A percentile compares a stretch with the other conserved stretches of the same genome.
Evolutionary conservation across 1,140 invertebrate species (phyloP).

Genomic region (Thrips palmi): DNA sequence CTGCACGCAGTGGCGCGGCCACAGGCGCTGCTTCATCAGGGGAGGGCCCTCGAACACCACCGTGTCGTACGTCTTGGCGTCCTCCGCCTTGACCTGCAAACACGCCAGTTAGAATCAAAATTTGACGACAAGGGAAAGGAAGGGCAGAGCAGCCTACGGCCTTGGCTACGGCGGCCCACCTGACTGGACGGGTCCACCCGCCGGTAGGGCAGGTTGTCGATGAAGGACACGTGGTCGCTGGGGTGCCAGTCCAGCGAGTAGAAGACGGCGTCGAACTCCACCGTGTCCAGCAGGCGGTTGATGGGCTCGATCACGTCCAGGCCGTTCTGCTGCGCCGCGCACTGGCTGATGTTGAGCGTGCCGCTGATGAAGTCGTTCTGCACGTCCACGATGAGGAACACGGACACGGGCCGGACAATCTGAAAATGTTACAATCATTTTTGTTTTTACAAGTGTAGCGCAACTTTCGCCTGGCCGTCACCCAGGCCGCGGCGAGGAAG

Average conservation of each 20-base stretch:
- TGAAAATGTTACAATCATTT: conserved; percentile 27
- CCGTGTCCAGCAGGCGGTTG: conserved; percentile 68
- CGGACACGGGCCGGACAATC: conserved; percentile 72
- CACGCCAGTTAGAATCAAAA: too few relatives aligned
- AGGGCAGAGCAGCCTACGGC: too few relatives aligned
- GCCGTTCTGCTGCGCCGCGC: conserved; percentile 80
- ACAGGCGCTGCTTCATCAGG: conserved; percentile 66
- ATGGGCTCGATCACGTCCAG: conserved; percentile 79
- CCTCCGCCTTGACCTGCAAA: conserved; percentile 29
- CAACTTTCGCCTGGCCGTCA: too few relatives aligned
- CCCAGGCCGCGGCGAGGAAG: too few relatives aligned
- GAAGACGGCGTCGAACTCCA: conserved; percentile 80
- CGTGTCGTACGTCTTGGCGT: conserved; percentile 70
- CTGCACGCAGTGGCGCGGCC: conserved; percentile 92
- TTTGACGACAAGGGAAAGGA: too few relatives aligned
- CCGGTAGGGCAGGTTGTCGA: conserved; percentile 65
- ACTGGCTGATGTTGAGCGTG: conserved; percentile 80
- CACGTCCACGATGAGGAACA: conserved; percentile 89
- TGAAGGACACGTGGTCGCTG: conserved; percentile 87
- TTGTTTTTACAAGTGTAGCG: too few relatives aligned
- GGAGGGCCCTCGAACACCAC: conserved; percentile 80
- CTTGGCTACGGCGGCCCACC: too few relatives aligned
- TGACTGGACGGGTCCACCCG: conserved; percentile 47
- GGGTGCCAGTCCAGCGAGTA: conserved; percentile 98
- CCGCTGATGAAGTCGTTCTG: conserved; percentile 97